A percentile compares a stretch with the other conserved stretches of the same genome.
Conservation (phyloP, 2,888 invertebrate species). For the Melieria omissa region DNA sequence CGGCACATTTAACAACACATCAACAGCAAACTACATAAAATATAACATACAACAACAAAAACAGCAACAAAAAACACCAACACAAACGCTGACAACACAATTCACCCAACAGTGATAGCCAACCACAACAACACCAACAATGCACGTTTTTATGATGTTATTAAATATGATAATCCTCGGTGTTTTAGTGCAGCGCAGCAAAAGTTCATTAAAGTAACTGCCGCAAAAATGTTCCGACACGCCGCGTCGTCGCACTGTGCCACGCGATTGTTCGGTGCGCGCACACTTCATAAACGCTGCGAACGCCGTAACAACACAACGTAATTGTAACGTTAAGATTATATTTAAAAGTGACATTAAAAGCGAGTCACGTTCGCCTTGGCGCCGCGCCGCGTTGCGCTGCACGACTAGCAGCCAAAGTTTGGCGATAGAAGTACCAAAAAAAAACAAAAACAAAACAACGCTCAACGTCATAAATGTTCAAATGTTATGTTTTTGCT, state of each 20-base stretch:
- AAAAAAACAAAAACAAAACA: too few species aligned
- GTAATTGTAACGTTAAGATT: constrained; percentile 35
- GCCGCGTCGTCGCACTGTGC: too few species aligned
- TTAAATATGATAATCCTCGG: constrained; percentile 37
- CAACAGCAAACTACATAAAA: too few species aligned
- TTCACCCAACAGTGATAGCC: not conserved
- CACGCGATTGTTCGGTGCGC: not conserved
- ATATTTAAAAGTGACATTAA: constrained; percentile 33
- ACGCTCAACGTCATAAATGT: too few species aligned
- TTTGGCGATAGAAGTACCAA: too few species aligned
- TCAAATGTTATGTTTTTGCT: too few species aligned
- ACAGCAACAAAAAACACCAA: too few species aligned
- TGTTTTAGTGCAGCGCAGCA: constrained; percentile 25
- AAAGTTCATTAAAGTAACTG: constrained; percentile 38
- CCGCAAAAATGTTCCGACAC: constrained; percentile 1
- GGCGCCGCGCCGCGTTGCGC: not conserved
- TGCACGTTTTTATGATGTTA: constrained; percentile 33
- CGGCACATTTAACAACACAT: too few species aligned
- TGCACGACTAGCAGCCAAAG: not conserved
- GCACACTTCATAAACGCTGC: constrained; percentile 7
- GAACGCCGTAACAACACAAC: not conserved
- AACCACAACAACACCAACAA: constrained; percentile 2
- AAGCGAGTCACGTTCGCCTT: constrained; percentile 24
- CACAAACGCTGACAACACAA: not conserved
- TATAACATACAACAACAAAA: too few species aligned